These are phyloP conservation scores for Lucilia cuprina DNA, from an alignment of 1,140 invertebrate species.

Conservation along the genomic window DNA sequence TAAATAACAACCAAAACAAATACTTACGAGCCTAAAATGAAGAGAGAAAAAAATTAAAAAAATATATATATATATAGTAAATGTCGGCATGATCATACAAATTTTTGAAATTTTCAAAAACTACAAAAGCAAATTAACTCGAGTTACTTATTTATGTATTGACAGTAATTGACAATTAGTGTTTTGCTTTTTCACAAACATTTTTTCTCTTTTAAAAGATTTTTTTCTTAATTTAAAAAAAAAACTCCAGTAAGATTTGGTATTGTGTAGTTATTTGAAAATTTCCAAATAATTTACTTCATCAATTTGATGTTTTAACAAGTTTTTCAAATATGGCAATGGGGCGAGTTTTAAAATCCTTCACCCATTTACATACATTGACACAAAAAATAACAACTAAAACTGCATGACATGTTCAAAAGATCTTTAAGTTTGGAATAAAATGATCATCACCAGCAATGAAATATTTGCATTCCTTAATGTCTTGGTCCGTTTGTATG, in stretches of 20 bases:
- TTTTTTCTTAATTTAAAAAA: too few relatives aligned
- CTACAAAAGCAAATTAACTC: slow-evolving; percentile 30
- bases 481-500: too few relatives aligned
- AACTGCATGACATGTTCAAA: too few relatives aligned
- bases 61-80: too few relatives aligned
- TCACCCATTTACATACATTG: not conserved
- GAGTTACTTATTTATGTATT: not conserved
- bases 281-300: not conserved
- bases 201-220: not conserved
- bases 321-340: not conserved
- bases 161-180: slow-evolving; percentile 34
- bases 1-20: slow-evolving; percentile 14
- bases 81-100: slow-evolving; percentile 1
- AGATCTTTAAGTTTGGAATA: too few relatives aligned
- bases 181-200: not conserved
- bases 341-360: not conserved
- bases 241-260: not conserved
- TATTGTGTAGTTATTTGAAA: not conserved
- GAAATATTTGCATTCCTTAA: too few relatives aligned
- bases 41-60: too few relatives aligned
- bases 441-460: too few relatives aligned
- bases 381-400: not conserved
- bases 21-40: not conserved
- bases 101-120: slow-evolving; percentile 26
- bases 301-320: not conserved